Base-by-base conservation (phyloP, 30 jellyfish, hydroid and myxozoan species). In the Phacellophora camtschatica region DNA sequence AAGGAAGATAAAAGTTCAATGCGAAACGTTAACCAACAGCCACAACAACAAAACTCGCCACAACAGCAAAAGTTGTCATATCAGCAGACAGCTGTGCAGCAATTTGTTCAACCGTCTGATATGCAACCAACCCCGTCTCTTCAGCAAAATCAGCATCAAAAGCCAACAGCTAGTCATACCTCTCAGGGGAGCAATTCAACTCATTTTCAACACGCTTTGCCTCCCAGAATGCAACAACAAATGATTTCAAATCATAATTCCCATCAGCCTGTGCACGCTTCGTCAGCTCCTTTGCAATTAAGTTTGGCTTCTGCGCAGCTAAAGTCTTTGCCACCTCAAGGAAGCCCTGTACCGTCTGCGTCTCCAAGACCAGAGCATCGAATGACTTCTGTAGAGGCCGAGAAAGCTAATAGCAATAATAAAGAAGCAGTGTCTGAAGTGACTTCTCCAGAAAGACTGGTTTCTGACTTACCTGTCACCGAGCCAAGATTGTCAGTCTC, bases 151-250 rank as follows among this genome's bases (percentile, higher is more conserved):
- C 32, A 55, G 30, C 82, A 64, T 7, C 76, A 28, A 4, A 70
- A 36, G 58, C 37, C 74, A 35, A 65, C 51, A 77, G 77, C 48
- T 25, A 55, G 62, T 55, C 83, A 80, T 16, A 42, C 67, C 27
- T 39, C 25, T 20, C 71, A 53, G 62, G 83, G 68, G 70, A 32
- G 10, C 12, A 46, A 31, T 34, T 6, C 42, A 1, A 34, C 32
- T 36, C 72, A 75, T 23, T 46, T 46, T 39, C 66, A 31, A 29
- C n/a, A 28, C n/a, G 53, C 19, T 28, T 2, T 66, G 22, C 91
- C 91, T 8, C 91, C 91, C 9, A 61, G 91, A 22, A 55, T 80
- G 84, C 90, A 59, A 22, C 82, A 77, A 31, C 70, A 37, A 29
- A 58, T 25, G 31, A 61, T 61, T 2, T 58, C 58, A 2, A 67